Evolutionary conservation across 2,797 vertebrate species (phyloP).

Genomic region (Limosa lapponica): DNA sequence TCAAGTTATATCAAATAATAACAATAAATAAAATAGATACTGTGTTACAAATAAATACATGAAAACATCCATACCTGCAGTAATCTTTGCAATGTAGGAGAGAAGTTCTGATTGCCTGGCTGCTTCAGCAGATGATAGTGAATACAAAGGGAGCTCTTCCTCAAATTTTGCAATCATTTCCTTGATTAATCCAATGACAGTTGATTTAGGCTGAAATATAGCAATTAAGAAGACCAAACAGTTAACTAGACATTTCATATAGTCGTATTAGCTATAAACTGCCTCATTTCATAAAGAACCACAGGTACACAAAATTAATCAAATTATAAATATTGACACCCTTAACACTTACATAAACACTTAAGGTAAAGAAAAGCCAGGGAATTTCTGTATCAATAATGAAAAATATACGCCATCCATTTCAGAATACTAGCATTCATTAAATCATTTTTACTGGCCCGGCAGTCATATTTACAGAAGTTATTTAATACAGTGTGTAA

Average conservation of each 20-base stretch:
- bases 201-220: slow-evolving; percentile 88
- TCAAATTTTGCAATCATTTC: slow-evolving; percentile 95
- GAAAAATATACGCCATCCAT: not conserved
- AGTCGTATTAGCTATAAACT: not conserved
- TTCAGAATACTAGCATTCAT: not conserved
- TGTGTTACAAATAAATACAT: not conserved
- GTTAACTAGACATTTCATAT: not conserved
- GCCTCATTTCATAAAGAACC: not conserved
- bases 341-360: not conserved
- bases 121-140: slow-evolving; percentile 76
- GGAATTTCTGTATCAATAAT: not conserved
- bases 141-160: slow-evolving; percentile 89
- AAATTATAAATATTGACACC: not conserved
- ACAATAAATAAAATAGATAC: not conserved
- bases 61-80: slow-evolving; percentile 80
- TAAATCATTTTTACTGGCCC: not conserved
- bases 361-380: not conserved
- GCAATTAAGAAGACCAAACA: not conserved
- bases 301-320: not conserved
- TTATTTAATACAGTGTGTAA: not conserved
- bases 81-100: slow-evolving; percentile 86
- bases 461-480: not conserved
- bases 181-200: slow-evolving; percentile 83
- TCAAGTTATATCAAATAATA: not conserved
- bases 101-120: slow-evolving; percentile 86